Conservation (phyloP, 2,888 invertebrate genomes). For the Bembecia ichneumoniformis region DNA sequence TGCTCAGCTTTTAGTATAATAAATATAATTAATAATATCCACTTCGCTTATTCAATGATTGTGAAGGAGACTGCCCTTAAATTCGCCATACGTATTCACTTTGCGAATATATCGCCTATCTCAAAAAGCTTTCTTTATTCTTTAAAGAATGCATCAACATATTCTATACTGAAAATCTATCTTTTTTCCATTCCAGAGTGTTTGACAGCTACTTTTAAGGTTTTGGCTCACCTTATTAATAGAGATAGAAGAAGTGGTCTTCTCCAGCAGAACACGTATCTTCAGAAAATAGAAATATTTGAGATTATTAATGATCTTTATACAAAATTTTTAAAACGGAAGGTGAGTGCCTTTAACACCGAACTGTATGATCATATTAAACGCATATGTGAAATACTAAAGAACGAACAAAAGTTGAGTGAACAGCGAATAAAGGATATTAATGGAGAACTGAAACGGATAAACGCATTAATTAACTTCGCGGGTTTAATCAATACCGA, state of each 20-base stretch:
- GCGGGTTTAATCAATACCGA: constrained; percentile 23
- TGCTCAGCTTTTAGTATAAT: too few species aligned
- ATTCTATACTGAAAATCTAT: too few species aligned
- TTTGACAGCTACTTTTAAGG: not conserved
- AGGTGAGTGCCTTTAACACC: not conserved
- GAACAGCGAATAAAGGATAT: constrained; percentile 50
- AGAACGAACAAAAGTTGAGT: constrained; percentile 19
- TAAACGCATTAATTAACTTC: constrained; percentile 37
- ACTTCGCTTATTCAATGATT: too few species aligned
- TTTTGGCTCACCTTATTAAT: not conserved
- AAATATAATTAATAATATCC: too few species aligned
- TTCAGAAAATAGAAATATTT: constrained; percentile 30
- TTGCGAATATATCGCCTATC: too few species aligned
- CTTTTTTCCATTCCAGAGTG: not conserved
- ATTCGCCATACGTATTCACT: too few species aligned
- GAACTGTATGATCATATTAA: constrained; percentile 19
- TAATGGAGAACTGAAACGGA: constrained; percentile 38
- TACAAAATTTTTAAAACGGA: constrained; percentile 16
- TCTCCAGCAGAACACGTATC: constrained; percentile 34
- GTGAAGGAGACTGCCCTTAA: too few species aligned
- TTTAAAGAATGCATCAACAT: too few species aligned
- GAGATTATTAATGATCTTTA: constrained; percentile 31
- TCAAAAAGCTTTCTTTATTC: too few species aligned
- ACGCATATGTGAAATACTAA: constrained; percentile 26
- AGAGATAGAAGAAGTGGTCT: not conserved